Percentiles rank a stretch among this genome's conserved stretches.
Conservation (phyloP, 1,140 invertebrate species). For the Drosophila pallidifrons region DNA sequence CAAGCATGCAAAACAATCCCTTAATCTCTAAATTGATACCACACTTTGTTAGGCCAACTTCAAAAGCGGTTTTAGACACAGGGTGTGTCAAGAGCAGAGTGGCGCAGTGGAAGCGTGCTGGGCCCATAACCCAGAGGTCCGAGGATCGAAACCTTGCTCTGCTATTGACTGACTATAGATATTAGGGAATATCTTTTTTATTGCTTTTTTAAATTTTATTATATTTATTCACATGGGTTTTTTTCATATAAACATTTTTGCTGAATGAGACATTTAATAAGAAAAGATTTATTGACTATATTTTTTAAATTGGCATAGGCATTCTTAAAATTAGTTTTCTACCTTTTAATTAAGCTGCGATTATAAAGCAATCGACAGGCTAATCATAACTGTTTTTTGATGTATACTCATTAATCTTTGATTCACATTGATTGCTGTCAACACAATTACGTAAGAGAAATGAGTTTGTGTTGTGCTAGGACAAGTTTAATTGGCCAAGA, state of each 20-base stretch:
- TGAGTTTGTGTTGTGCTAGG: slow-evolving; percentile 26
- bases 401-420: background rate
- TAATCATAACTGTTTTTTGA: slow-evolving; percentile 1
- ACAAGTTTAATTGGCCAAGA: slow-evolving; percentile 27
- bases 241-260: background rate
- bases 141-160: slow-evolving; percentile 97
- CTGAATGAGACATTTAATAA: too few relatives aligned
- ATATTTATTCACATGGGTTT: background rate
- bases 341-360: slow-evolving; percentile 1
- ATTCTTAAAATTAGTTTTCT: slow-evolving; percentile 15
- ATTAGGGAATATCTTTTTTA: background rate
- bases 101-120: slow-evolving; percentile 99
- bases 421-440: slow-evolving; percentile 21
- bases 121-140: slow-evolving; percentile 99
- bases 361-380: background rate
- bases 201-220: background rate
- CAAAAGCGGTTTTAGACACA: background rate
- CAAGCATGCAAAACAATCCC: background rate
- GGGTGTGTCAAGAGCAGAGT: slow-evolving; percentile 89
- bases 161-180: slow-evolving; percentile 86
- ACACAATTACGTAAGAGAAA: slow-evolving; percentile 18
- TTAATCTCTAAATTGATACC: slow-evolving; percentile 13
- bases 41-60: background rate
- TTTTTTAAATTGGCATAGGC: too few relatives aligned
- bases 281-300: too few relatives aligned